These are phyloP conservation scores for Rhynchopsitta pachyrhyncha DNA, from an alignment of 2,113 vertebrate genomes.

Conservation along the genomic window DNA sequence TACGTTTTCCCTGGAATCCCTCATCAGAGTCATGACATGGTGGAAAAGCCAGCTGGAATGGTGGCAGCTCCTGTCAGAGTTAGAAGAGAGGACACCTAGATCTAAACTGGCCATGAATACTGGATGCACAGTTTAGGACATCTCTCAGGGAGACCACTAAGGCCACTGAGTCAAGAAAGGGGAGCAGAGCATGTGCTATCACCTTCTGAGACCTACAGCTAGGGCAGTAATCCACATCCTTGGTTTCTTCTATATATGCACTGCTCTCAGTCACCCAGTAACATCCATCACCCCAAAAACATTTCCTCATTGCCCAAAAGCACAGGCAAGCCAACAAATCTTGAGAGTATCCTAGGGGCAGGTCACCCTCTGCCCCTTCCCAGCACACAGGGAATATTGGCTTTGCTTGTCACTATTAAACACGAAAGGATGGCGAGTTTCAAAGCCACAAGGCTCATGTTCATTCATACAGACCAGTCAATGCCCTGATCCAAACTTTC, in stretches of 20 bases:
- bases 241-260: neutral
- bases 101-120: neutral
- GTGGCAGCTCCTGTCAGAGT: neutral
- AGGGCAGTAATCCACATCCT: neutral
- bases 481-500: neutral
- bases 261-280: neutral
- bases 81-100: neutral
- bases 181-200: neutral
- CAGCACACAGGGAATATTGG: accelerated
- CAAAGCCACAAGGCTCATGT: neutral
- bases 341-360: neutral
- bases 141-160: neutral
- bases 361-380: neutral
- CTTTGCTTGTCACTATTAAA: neutral
- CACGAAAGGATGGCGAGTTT: accelerated
- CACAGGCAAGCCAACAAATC: accelerated
- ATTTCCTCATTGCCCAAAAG: neutral
- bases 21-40: neutral
- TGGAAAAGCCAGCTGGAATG: neutral
- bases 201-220: neutral
- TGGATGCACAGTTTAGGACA: neutral
- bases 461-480: neutral
- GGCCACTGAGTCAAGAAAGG: neutral
- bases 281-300: neutral
- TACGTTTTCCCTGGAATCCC: neutral